phyloP scores from a whole-genome alignment of 1,140 invertebrate genomes.

The Drosophila paulistorum region DNA sequence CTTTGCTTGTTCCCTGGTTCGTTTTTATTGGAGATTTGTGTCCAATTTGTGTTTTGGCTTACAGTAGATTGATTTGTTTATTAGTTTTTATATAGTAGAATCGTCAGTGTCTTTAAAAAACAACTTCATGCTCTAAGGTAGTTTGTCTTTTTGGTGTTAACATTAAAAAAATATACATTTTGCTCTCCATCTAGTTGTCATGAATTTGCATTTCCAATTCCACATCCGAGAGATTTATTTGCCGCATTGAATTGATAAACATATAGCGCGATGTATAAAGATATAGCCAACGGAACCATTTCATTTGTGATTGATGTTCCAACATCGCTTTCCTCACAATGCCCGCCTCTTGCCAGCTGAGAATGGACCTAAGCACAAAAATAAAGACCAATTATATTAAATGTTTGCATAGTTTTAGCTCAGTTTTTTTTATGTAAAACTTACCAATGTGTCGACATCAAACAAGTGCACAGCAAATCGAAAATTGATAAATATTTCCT shows the following conservation, averaged over 20 bases:
- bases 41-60: slow-evolving; percentile 46
- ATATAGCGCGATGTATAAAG: slow-evolving; percentile 95
- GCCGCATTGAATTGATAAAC: slow-evolving; percentile 92
- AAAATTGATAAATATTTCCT: slow-evolving; percentile 94
- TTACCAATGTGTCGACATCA: slow-evolving; percentile 90
- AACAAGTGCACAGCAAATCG: slow-evolving; percentile 91
- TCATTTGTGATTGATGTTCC: slow-evolving; percentile 93
- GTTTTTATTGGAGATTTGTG: slow-evolving; percentile 41
- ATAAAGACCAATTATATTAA: not conserved
- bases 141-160: slow-evolving; percentile 67
- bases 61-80: slow-evolving; percentile 46
- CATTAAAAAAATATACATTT: slow-evolving; percentile 35
- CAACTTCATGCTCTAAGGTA: slow-evolving; percentile 55
- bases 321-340: slow-evolving; percentile 90
- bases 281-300: slow-evolving; percentile 96
- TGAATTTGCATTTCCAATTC: slow-evolving; percentile 90
- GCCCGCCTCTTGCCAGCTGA: slow-evolving; percentile 85
- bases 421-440: slow-evolving; percentile 27
- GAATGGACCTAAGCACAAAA: slow-evolving; percentile 84
- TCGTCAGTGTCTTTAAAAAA: slow-evolving; percentile 67
- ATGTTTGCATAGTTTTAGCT: too few species aligned
- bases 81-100: slow-evolving; percentile 60
- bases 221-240: slow-evolving; percentile 88
- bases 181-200: slow-evolving; percentile 80
- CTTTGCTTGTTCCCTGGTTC: slow-evolving; percentile 61